Evolutionary conservation across 2,113 vertebrate genomes (phyloP).

Genomic region (Leptocoma aspasia): DNA sequence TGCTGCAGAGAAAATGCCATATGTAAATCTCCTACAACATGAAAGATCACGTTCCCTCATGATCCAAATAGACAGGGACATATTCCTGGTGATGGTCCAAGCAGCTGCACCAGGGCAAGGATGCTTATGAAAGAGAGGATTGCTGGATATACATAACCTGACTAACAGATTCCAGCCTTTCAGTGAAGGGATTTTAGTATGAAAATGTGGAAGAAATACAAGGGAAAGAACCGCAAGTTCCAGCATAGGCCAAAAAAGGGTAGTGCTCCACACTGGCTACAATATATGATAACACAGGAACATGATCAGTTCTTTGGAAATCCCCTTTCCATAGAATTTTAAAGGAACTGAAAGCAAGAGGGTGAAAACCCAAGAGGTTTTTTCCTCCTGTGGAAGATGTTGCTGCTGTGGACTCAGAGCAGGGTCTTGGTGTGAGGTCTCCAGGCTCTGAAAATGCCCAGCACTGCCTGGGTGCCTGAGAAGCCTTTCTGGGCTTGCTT

Average conservation of each 20-base stretch:
- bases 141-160: background rate
- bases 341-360: background rate
- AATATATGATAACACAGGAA: background rate
- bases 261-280: background rate
- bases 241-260: background rate
- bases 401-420: background rate
- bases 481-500: background rate
- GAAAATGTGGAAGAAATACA: background rate
- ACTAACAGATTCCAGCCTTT: background rate
- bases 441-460: background rate
- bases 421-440: background rate
- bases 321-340: background rate
- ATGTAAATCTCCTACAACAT: slow-evolving; percentile 25
- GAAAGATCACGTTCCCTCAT: background rate
- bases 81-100: slow-evolving; percentile 1
- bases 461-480: background rate
- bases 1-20: slow-evolving; percentile 8
- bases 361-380: background rate
- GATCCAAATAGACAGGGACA: slow-evolving; percentile 2
- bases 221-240: background rate
- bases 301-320: background rate
- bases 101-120: slow-evolving; percentile 24
- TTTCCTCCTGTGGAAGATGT: background rate
- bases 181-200: background rate
- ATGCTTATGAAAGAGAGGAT: background rate